Percentiles rank a stretch among this genome's conserved stretches.
phyloP scores from a whole-genome alignment of 30 jellyfish, hydroid and myxozoan genomes.

The Chrysaora quinquecirrha region DNA sequence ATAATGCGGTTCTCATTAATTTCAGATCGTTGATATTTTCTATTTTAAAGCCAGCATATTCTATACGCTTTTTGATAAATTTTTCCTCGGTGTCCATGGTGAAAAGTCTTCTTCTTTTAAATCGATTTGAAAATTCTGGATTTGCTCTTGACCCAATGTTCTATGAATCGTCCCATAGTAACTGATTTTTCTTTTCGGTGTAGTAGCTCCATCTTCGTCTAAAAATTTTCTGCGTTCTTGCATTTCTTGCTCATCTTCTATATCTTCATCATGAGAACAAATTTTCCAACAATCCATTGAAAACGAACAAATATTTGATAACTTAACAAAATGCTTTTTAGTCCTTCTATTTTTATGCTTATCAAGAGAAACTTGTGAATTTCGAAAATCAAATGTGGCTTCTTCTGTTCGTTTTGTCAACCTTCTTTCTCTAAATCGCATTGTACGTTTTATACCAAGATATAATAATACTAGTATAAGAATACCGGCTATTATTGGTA shows the following conservation, averaged over 20 bases:
- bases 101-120: conserved; percentile 47
- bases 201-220: conserved; percentile 38
- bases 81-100: conserved; percentile 20
- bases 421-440: conserved; percentile 14
- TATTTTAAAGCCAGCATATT: too few relatives aligned
- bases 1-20: too few relatives aligned
- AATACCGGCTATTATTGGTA: conserved; percentile 47
- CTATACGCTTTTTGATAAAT: conserved; percentile 46
- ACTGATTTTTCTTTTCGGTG: conserved; percentile 67
- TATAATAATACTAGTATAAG: conserved; percentile 5
- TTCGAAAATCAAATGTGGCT: conserved; percentile 76
- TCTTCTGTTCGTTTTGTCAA: conserved; percentile 53
- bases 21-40: too few relatives aligned
- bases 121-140: background rate
- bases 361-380: conserved; percentile 26
- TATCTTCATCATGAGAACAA: conserved; percentile 26
- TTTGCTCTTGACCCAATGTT: conserved; percentile 46
- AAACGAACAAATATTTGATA: background rate
- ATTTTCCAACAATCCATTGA: conserved; percentile 17
- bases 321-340: background rate
- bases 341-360: background rate
- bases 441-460: conserved; percentile 39
- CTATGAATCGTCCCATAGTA: conserved; percentile 75
- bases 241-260: conserved; percentile 56
- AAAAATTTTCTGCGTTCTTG: conserved; percentile 46